Conservation (phyloP, 1,140 invertebrate genomes). For the Drosophila azteca region DNA sequence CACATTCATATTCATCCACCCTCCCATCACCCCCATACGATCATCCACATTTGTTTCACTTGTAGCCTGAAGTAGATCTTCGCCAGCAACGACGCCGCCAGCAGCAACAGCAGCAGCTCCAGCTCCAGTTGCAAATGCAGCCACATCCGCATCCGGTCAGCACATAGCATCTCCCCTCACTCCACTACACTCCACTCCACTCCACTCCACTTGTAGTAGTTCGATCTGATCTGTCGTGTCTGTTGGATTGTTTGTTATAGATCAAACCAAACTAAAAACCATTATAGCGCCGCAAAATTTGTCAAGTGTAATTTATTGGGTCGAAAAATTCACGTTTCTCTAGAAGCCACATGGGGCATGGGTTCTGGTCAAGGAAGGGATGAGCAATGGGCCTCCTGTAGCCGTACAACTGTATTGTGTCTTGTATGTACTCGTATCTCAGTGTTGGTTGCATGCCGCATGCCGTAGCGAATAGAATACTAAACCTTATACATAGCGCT, state of each 20-base stretch:
- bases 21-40: conserved; percentile 1
- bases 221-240: neutral
- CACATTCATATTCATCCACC: conserved; percentile 1
- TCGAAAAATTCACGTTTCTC: neutral
- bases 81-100: conserved; percentile 4
- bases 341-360: conserved; percentile 1
- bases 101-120: conserved; percentile 19
- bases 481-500: conserved; percentile 20
- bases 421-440: conserved; percentile 7
- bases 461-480: no score
- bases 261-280: neutral
- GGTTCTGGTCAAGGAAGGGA: neutral
- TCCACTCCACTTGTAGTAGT: conserved; percentile 15
- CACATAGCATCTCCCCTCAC: conserved; percentile 13
- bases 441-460: neutral
- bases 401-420: conserved; percentile 10
- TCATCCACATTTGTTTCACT: conserved; percentile 31
- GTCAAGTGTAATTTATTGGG: conserved; percentile 12
- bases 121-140: conserved; percentile 12
- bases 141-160: conserved; percentile 36
- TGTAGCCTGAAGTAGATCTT: conserved; percentile 40
- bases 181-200: conserved; percentile 10
- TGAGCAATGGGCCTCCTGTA: conserved; percentile 2
- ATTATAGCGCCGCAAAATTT: conserved; percentile 33
- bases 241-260: conserved; percentile 13